These are phyloP conservation scores for Eupithecia insigniata DNA, from an alignment of 2,888 invertebrate genomes.

Conservation along the genomic window DNA sequence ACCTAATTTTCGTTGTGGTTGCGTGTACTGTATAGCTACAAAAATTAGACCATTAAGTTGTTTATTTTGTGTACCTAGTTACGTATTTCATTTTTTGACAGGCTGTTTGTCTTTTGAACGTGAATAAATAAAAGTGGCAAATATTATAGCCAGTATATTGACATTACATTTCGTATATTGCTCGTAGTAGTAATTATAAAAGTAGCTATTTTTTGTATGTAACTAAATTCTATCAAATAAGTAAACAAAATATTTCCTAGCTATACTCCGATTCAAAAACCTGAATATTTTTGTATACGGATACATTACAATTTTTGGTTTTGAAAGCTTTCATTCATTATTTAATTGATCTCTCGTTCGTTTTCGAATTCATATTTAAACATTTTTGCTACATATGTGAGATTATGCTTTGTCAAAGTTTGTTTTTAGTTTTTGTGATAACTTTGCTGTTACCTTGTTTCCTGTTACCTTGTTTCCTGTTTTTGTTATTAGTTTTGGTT, in stretches of 20 bases:
- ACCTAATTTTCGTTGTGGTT: conserved; percentile 26
- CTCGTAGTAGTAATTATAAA: background rate
- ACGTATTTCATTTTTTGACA: conserved; percentile 16
- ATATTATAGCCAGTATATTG: background rate
- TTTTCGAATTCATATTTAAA: too few species aligned
- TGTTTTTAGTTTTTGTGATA: too few species aligned
- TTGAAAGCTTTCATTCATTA: too few species aligned
- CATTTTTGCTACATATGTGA: too few species aligned
- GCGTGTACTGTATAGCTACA: conserved; percentile 20
- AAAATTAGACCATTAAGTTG: conserved; percentile 25
- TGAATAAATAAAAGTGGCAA: conserved; percentile 10
- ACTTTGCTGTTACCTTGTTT: too few species aligned
- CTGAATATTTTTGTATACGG: too few species aligned
- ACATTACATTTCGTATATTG: background rate
- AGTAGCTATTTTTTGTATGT: background rate
- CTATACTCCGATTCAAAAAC: too few species aligned
- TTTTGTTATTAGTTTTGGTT: too few species aligned
- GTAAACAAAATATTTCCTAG: background rate
- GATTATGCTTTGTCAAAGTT: too few species aligned
- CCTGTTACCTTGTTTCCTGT: too few species aligned
- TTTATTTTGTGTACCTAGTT: conserved; percentile 15
- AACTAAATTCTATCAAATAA: background rate
- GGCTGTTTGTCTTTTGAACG: conserved; percentile 2
- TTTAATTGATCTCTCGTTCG: too few species aligned
- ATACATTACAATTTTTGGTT: too few species aligned